phyloP scores from a whole-genome alignment of 2,797 vertebrate genomes.

The Bryconaethiops microstoma region DNA sequence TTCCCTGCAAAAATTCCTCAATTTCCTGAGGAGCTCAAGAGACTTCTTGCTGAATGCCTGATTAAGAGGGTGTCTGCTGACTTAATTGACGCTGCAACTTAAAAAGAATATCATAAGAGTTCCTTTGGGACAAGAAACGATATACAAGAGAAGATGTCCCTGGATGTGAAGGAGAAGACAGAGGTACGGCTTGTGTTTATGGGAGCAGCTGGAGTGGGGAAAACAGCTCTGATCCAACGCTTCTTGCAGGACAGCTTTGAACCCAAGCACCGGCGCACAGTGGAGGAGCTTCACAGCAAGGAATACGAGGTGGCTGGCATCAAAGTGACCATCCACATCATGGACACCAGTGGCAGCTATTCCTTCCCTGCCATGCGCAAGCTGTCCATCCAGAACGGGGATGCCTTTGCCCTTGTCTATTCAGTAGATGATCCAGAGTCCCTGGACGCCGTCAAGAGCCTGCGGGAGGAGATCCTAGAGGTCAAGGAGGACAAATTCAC shows the following conservation, averaged over 20 bases:
- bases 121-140: slow-evolving; percentile 82
- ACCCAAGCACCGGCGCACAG: slow-evolving; percentile 80
- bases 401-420: slow-evolving; percentile 89
- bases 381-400: slow-evolving; percentile 89
- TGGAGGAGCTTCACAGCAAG: slow-evolving; percentile 56
- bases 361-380: slow-evolving; percentile 94
- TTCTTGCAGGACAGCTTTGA: slow-evolving; percentile 91
- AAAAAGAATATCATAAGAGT: neutral
- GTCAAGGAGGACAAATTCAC: slow-evolving; percentile 88
- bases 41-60: neutral
- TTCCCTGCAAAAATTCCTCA: neutral
- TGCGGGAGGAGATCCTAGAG: slow-evolving; percentile 90
- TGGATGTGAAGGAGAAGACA: slow-evolving; percentile 82
- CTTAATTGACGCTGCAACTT: slow-evolving; percentile 4
- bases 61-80: neutral
- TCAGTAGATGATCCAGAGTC: slow-evolving; percentile 86
- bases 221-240: slow-evolving; percentile 87
- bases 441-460: slow-evolving; percentile 83
- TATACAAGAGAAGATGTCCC: slow-evolving; percentile 85
- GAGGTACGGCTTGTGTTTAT: slow-evolving; percentile 88
- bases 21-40: slow-evolving; percentile 11
- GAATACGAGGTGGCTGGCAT: slow-evolving; percentile 85
- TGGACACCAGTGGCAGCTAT: slow-evolving; percentile 93
- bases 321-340: slow-evolving; percentile 86
- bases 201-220: slow-evolving; percentile 89